phyloP scores from a whole-genome alignment of 2,113 vertebrate species.

The Callipepla squamata region DNA sequence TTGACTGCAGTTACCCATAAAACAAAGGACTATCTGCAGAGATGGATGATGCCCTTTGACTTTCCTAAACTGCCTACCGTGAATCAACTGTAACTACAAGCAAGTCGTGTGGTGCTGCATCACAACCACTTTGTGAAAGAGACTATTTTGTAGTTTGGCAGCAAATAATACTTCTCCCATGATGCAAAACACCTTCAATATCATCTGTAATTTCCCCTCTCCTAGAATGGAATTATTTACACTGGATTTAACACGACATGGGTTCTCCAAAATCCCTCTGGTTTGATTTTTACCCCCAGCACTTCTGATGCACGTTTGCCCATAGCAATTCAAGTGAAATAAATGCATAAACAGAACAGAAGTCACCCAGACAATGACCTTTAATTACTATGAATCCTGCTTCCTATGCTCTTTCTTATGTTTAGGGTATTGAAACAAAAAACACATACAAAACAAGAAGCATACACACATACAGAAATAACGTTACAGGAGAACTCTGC shows the following conservation, averaged over 20 bases:
- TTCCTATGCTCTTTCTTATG: neutral
- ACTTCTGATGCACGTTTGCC: neutral
- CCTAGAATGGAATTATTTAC: neutral
- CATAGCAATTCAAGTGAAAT: neutral
- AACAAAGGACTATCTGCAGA: neutral
- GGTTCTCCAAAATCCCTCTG: neutral
- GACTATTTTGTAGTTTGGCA: neutral
- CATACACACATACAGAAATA: neutral
- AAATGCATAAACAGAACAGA: neutral
- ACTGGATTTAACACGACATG: neutral
- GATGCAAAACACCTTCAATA: neutral
- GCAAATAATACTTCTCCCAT: neutral
- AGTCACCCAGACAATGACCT: neutral
- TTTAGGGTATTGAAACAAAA: neutral
- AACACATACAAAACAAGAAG: neutral
- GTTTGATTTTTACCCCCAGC: neutral
- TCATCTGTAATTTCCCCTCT: neutral
- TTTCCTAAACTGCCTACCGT: neutral
- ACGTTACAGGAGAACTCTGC: neutral
- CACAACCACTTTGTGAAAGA: neutral
- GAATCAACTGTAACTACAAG: neutral
- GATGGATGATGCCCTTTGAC: neutral
- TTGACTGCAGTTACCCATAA: neutral
- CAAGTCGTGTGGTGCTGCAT: rapidly evolving
- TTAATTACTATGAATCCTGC: neutral